phyloP scores from a whole-genome alignment of 2,797 vertebrate species.

The Urophycis tenuis region DNA sequence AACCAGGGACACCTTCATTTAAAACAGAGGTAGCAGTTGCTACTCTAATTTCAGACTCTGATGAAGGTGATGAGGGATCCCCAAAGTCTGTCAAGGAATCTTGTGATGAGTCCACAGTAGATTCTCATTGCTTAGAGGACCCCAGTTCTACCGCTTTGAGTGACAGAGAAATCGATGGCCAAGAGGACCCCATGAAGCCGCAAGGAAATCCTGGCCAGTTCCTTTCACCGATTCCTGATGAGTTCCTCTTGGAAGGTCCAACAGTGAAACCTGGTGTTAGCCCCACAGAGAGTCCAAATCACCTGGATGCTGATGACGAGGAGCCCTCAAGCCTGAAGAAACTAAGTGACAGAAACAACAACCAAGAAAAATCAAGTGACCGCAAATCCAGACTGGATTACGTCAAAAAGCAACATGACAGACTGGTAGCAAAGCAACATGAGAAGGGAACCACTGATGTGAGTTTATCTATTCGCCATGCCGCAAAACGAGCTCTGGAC shows the following conservation, averaged over 20 bases:
- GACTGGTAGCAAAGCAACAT: conserved; percentile 24
- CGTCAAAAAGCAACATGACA: conserved; percentile 47
- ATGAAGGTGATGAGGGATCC: conserved; percentile 68
- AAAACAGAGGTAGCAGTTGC: conserved; percentile 50
- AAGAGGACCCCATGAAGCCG: conserved; percentile 68
- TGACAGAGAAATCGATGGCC: conserved; percentile 55
- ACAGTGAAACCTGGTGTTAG: conserved; percentile 65
- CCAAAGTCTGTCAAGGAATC: conserved; percentile 59
- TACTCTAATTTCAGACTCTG: conserved; percentile 66
- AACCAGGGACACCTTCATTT: conserved; percentile 43
- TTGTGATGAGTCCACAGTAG: conserved; percentile 56
- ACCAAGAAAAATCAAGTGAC: conserved; percentile 57
- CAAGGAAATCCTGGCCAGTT: conserved; percentile 63
- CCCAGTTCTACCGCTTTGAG: conserved; percentile 64
- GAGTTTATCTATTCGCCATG: conserved; percentile 38
- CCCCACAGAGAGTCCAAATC: conserved; percentile 49
- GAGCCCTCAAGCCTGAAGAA: conserved; percentile 32
- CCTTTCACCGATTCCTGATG: conserved; percentile 65
- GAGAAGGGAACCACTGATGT: conserved; percentile 30
- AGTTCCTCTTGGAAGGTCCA: conserved; percentile 53
- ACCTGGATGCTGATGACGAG: conserved; percentile 43
- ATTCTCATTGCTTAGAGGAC: conserved; percentile 71
- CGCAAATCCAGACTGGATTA: conserved; percentile 64
- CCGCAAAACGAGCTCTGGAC: conserved; percentile 53
- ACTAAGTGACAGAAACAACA: conserved; percentile 61